Base-by-base conservation (phyloP, 1,140 invertebrate species). In the Acromyrmex echinatior region DNA sequence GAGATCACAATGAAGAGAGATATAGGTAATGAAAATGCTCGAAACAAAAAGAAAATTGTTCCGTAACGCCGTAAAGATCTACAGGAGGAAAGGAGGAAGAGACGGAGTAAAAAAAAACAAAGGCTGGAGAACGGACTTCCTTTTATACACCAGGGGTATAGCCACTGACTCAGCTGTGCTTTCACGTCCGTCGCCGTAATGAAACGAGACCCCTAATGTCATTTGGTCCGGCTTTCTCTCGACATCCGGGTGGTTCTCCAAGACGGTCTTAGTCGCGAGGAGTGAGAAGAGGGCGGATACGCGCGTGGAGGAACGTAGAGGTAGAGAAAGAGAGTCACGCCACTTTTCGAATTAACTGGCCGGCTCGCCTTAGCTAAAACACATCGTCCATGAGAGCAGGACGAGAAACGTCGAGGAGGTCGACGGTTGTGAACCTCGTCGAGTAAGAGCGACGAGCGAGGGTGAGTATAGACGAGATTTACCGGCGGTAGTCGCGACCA, bases 151-250 rank as follows among this genome's bases (percentile, higher is more conserved):
- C 35, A 71, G 60, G 84, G 65, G 35, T 88, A 89, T 84, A 90
- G 86, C 88, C 89, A 90, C 86, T 91, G 89, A 91, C 90, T 91
- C 90, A 91, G 90, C 90, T 90, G 90, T 89, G 86, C 90, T 91
- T 91, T 91, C 86, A 88, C 86, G 81, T 91, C 81, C 81, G 77
- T 86, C 87, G 89, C 53, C 87, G 82, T 91, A 91, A 91, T 91
- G 87, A 91, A 91, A 91, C 89, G 89, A 58, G 86, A 81, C 53
- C 87, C 90, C 88, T 88, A 87, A 90, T 91, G 90, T 91, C 89
- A 90, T 91, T 91, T 90, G 68, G 66, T 70, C 66, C 62, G 87
- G 87, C 90, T 88, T 91, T 88, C 81, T 86, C 63, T 56, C 66
- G 73, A 68, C 77, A 58, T 90, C 88, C 65, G 81, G 63, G 21